Conservation (phyloP, 2,888 invertebrate genomes). For the Griposia aprilina region DNA sequence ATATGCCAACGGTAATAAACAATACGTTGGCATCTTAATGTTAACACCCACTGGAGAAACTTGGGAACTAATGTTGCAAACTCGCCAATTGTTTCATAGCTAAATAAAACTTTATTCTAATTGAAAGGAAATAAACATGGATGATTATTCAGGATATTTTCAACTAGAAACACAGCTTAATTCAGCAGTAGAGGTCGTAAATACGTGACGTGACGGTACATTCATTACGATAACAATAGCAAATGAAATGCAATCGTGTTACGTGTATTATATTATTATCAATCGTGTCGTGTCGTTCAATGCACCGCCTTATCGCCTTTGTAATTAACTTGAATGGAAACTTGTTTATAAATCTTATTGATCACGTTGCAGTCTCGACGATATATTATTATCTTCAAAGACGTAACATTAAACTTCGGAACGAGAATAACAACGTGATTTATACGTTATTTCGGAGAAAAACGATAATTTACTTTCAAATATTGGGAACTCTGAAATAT, state of each 20-base stretch:
- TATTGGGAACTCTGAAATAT: slow-evolving; percentile 44
- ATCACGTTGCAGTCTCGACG: slow-evolving; percentile 67
- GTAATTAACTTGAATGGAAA: slow-evolving; percentile 76
- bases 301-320: slow-evolving; percentile 73
- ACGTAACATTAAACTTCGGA: slow-evolving; percentile 62
- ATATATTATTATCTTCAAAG: slow-evolving; percentile 59
- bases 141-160: slow-evolving; percentile 13
- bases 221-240: slow-evolving; percentile 73
- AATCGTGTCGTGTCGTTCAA: slow-evolving; percentile 74
- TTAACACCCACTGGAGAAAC: slow-evolving; percentile 63
- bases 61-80: slow-evolving; percentile 52
- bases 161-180: slow-evolving; percentile 29
- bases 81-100: slow-evolving; percentile 33
- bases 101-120: slow-evolving; percentile 37
- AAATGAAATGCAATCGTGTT: slow-evolving; percentile 73
- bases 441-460: slow-evolving; percentile 60
- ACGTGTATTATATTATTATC: slow-evolving; percentile 72
- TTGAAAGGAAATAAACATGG: slow-evolving; percentile 17
- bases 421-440: slow-evolving; percentile 64
- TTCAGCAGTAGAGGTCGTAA: slow-evolving; percentile 36
- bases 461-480: slow-evolving; percentile 49
- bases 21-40: slow-evolving; percentile 77
- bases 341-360: slow-evolving; percentile 74
- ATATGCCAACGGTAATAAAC: slow-evolving; percentile 81
- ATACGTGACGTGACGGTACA: slow-evolving; percentile 49